Evolutionary conservation across 1,140 invertebrate genomes (phyloP).

Genomic region (Calosoma granatense): DNA sequence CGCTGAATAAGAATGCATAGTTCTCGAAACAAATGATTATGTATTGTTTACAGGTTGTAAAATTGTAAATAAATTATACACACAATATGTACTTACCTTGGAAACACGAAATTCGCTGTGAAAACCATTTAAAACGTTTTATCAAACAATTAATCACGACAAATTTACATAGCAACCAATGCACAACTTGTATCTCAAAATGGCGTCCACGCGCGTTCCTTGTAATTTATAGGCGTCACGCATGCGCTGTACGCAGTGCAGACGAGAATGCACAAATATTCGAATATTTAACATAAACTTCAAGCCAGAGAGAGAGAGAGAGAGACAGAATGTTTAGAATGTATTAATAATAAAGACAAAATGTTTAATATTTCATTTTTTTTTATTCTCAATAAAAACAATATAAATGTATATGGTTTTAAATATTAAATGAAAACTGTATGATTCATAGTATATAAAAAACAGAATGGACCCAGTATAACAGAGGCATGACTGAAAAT

Average conservation of each 20-base stretch:
- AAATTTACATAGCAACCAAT: constrained; percentile 3
- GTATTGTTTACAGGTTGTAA: not conserved
- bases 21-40: not conserved
- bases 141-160: not conserved
- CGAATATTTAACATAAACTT: too few relatives aligned
- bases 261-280: too few relatives aligned
- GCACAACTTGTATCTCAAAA: constrained; percentile 6
- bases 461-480: too few relatives aligned
- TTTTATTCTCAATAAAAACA: not conserved
- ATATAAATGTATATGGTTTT: not conserved
- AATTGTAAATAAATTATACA: not conserved
- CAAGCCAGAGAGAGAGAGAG: too few relatives aligned
- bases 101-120: not conserved
- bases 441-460: too few relatives aligned
- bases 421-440: too few relatives aligned
- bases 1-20: constrained; percentile 1
- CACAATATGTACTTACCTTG: not conserved
- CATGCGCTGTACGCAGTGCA: not conserved
- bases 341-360: too few relatives aligned
- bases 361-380: too few relatives aligned
- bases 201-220: constrained; percentile 1
- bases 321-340: too few relatives aligned
- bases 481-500: too few relatives aligned
- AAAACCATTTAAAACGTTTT: constrained; percentile 1
- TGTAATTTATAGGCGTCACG: not conserved